Conservation (phyloP, 2,888 invertebrate genomes). For the Cosmorhoe ocellata region DNA sequence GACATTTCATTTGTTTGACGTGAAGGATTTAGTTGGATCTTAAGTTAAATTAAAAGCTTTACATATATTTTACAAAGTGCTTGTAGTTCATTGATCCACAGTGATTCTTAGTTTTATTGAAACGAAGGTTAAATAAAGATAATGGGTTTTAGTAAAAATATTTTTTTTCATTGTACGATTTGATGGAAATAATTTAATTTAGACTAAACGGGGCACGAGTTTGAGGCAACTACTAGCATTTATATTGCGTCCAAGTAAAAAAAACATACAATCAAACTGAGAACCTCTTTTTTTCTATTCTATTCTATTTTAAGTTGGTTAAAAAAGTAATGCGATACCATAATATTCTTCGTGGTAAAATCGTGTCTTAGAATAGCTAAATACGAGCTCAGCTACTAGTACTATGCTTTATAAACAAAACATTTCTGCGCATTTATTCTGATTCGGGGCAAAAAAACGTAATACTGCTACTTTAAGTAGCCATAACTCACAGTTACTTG, state of each 20-base stretch:
- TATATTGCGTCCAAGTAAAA: no score
- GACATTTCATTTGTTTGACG: constrained; percentile 33
- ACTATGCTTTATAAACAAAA: not conserved
- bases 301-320: no score
- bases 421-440: constrained; percentile 4
- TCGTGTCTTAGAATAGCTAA: no score
- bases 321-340: no score
- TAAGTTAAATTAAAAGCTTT: constrained; percentile 32
- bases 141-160: no score
- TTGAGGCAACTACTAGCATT: no score
- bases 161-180: no score
- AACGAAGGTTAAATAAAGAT: constrained; percentile 3
- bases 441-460: constrained; percentile 15
- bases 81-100: constrained; percentile 22
- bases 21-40: constrained; percentile 26
- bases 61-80: constrained; percentile 33
- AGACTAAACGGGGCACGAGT: no score
- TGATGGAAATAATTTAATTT: no score
- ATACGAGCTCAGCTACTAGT: not conserved
- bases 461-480: constrained; percentile 15
- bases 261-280: no score
- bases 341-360: no score
- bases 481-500: constrained; percentile 23
- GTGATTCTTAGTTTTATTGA: not conserved
- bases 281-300: no score